Conservation (phyloP, 2,888 invertebrate species). For the Nysson spinosus region DNA sequence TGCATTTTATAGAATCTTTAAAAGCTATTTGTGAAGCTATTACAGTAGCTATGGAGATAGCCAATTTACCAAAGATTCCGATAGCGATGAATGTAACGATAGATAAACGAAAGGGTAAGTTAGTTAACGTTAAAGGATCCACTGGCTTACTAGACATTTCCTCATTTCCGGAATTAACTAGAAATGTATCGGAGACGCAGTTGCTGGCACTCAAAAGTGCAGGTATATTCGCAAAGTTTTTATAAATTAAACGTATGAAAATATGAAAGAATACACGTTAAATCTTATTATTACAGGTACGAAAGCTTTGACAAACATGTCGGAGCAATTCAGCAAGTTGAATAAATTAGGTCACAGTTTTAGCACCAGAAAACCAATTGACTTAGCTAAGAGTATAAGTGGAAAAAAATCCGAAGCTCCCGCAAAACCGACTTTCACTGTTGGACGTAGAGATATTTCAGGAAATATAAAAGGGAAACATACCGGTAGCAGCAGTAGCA, state of each 20-base stretch:
- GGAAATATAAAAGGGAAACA: slow-evolving; percentile 77
- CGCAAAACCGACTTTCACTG: slow-evolving; percentile 69
- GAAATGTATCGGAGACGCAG: slow-evolving; percentile 94
- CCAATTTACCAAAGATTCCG: slow-evolving; percentile 82
- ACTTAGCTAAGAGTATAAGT: slow-evolving; percentile 59
- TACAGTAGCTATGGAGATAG: slow-evolving; percentile 88
- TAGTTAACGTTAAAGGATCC: slow-evolving; percentile 77
- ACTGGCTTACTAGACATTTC: slow-evolving; percentile 82
- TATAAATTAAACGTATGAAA: no score
- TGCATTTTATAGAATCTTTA: slow-evolving; percentile 85
- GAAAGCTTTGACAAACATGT: slow-evolving; percentile 91
- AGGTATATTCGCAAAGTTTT: slow-evolving; percentile 78
- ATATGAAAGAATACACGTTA: neutral
- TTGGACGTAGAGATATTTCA: slow-evolving; percentile 70
- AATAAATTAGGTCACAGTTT: slow-evolving; percentile 85
- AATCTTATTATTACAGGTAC: slow-evolving; percentile 81
- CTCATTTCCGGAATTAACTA: slow-evolving; percentile 83
- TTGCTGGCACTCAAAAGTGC: slow-evolving; percentile 86
- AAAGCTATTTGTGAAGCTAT: slow-evolving; percentile 93
- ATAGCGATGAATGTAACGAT: slow-evolving; percentile 84
- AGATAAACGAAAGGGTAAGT: slow-evolving; percentile 84
- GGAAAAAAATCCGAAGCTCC: slow-evolving; percentile 50
- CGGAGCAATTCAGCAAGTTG: slow-evolving; percentile 91
- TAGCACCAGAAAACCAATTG: slow-evolving; percentile 77
- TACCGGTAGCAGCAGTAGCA: slow-evolving; percentile 79